A percentile compares a stretch with the other conserved stretches of the same genome.
These are phyloP conservation scores for Cryptus viduatorius DNA, from an alignment of 2,888 invertebrate species.

Conservation along the genomic window DNA sequence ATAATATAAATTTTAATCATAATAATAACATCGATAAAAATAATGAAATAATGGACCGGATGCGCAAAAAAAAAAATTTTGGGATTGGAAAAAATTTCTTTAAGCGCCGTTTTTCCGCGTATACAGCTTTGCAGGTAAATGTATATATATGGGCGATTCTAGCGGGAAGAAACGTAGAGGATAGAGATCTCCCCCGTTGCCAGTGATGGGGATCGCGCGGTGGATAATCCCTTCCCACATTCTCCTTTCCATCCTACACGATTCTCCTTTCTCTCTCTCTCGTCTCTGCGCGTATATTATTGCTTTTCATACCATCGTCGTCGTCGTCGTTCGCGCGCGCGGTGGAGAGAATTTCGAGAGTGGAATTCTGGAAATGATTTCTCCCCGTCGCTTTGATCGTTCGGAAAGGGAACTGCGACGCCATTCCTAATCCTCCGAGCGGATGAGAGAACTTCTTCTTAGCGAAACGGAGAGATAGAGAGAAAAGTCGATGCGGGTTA, in stretches of 20 bases:
- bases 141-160: conserved; percentile 9
- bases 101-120: conserved; percentile 9
- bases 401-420: conserved; percentile 49
- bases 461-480: conserved; percentile 16
- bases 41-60: not conserved
- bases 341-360: conserved; percentile 44
- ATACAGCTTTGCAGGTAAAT: not conserved
- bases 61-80: not conserved
- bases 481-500: conserved; percentile 15
- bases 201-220: conserved; percentile 44
- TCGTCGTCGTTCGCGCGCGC: conserved; percentile 7
- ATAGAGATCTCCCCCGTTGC: conserved; percentile 28
- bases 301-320: conserved; percentile 54
- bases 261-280: not conserved
- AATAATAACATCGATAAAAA: not conserved
- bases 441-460: conserved; percentile 44
- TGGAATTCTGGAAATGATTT: conserved; percentile 65
- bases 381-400: conserved; percentile 60
- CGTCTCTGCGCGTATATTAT: conserved; percentile 46
- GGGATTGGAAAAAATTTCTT: conserved; percentile 38
- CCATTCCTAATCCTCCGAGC: conserved; percentile 57
- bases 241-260: conserved; percentile 40
- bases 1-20: not conserved
- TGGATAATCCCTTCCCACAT: conserved; percentile 64
- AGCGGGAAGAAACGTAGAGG: conserved; percentile 22